Evolutionary conservation across 2,888 invertebrate genomes (phyloP).

Genomic region (Prosopocoilus inquinatus): DNA sequence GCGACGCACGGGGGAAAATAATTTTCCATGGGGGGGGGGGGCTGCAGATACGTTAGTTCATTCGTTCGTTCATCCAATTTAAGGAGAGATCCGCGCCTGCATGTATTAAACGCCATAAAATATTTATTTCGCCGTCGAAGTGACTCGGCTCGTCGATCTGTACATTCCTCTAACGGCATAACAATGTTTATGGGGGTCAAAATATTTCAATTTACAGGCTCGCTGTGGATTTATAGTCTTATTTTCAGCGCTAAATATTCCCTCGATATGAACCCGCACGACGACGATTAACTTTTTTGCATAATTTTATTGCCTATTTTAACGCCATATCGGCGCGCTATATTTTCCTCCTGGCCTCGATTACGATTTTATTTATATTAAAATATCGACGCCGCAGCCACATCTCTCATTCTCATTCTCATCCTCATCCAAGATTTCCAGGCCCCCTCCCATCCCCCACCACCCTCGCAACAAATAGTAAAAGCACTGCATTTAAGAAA

Average conservation of each 20-base stretch:
- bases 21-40: no score
- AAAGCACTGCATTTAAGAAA: no score
- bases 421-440: background rate
- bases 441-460: background rate
- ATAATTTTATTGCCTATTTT: constrained; percentile 49
- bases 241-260: constrained; percentile 48
- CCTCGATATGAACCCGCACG: constrained; percentile 42
- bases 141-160: constrained; percentile 5
- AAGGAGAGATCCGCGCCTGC: background rate
- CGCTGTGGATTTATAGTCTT: constrained; percentile 48
- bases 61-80: background rate
- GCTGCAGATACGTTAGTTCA: no score
- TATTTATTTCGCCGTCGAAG: constrained; percentile 16
- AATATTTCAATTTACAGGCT: constrained; percentile 50
- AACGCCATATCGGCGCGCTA: constrained; percentile 26
- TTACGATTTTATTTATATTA: no score
- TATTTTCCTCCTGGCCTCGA: no score
- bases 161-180: constrained; percentile 20
- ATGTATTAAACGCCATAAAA: constrained; percentile 12
- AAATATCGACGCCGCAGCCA: background rate
- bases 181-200: constrained; percentile 50
- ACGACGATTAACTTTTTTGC: constrained; percentile 44
- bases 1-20: no score
- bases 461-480: background rate
- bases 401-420: background rate